Evolutionary conservation across 2,888 invertebrate species (phyloP).

Genomic region (Luperina nickerlii): DNA sequence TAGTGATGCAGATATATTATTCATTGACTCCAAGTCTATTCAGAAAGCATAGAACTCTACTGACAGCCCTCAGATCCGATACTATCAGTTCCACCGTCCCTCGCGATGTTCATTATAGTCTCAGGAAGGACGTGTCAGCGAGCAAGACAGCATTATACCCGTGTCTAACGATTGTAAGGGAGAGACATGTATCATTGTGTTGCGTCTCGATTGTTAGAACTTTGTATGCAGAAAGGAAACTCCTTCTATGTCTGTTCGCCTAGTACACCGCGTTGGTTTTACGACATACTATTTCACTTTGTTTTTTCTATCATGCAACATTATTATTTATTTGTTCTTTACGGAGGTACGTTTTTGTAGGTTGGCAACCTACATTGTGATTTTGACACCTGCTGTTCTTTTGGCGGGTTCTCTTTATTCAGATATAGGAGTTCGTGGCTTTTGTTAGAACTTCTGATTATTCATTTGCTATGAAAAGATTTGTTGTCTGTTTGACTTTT

Average conservation of each 20-base stretch:
- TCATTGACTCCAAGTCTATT: constrained; percentile 75
- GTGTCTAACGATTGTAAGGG: constrained; percentile 81
- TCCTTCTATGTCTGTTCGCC: constrained; percentile 78
- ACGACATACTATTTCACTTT: constrained; percentile 66
- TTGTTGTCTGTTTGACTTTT: constrained; percentile 54
- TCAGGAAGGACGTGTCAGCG: constrained; percentile 86
- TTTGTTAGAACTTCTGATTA: constrained; percentile 59
- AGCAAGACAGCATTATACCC: constrained; percentile 85
- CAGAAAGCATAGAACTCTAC: constrained; percentile 75
- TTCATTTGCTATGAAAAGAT: constrained; percentile 62
- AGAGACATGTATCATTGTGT: constrained; percentile 84
- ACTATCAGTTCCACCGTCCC: constrained; percentile 78
- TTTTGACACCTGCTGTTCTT: constrained; percentile 37
- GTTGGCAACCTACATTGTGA: constrained; percentile 26
- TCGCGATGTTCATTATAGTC: constrained; percentile 80
- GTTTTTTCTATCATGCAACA: constrained; percentile 57
- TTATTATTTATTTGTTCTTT: constrained; percentile 52
- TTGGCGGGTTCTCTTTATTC: constrained; percentile 34
- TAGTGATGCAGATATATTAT: constrained; percentile 71
- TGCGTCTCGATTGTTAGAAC: constrained; percentile 84
- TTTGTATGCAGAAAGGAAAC: constrained; percentile 85
- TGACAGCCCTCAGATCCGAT: constrained; percentile 81
- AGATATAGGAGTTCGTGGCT: constrained; percentile 10
- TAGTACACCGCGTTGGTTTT: constrained; percentile 72
- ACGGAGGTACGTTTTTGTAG: constrained; percentile 6